phyloP scores from a whole-genome alignment of 53 echinoderm and acorn worm species.

The Holothuria scabra region DNA sequence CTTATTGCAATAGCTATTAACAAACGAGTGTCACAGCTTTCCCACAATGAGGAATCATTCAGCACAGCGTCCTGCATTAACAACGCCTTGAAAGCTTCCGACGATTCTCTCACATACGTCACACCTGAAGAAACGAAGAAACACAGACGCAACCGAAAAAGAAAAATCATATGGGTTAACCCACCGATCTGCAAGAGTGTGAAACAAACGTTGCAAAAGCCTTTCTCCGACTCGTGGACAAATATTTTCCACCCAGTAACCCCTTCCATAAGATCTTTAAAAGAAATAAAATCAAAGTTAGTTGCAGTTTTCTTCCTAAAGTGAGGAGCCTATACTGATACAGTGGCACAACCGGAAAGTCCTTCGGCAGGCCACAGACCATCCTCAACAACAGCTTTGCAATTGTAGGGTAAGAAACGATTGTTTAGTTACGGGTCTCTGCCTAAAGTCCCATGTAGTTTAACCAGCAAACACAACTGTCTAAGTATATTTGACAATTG shows the following conservation, averaged over 20 bases:
- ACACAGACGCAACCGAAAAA: conserved; percentile 5
- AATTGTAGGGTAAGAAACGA: background rate
- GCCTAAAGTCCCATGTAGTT: background rate
- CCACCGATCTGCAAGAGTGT: conserved; percentile 9
- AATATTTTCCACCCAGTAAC: background rate
- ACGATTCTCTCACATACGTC: background rate
- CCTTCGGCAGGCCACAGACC: background rate
- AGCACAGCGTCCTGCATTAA: conserved; percentile 4
- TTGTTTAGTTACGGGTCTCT: background rate
- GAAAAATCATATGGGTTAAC: conserved; percentile 31
- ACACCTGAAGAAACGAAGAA: background rate
- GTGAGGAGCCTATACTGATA: background rate
- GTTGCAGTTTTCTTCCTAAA: background rate
- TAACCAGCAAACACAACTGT: no score
- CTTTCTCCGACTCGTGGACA: background rate
- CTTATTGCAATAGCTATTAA: conserved; percentile 20
- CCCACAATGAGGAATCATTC: conserved; percentile 18
- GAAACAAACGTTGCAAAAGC: background rate
- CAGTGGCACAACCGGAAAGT: background rate
- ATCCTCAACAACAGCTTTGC: background rate
- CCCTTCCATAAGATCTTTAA: conserved; percentile 5
- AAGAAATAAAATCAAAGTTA: background rate
- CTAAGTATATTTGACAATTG: no score
- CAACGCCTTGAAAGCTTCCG: conserved; percentile 15
- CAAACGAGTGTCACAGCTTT: conserved; percentile 5